phyloP scores from a whole-genome alignment of 2,888 invertebrate genomes.

The Nudaria mundana region DNA sequence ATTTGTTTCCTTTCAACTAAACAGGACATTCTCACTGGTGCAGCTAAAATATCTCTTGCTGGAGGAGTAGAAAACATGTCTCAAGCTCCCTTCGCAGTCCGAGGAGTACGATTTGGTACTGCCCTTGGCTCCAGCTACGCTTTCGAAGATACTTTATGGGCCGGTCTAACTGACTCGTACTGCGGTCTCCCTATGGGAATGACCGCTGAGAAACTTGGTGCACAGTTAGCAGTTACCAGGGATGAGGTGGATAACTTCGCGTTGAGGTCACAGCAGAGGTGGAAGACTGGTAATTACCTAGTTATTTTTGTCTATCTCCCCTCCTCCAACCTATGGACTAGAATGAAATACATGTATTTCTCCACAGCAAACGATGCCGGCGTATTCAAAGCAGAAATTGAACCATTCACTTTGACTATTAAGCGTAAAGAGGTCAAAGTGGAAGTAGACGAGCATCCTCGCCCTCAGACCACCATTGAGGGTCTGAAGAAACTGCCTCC shows the following conservation, averaged over 20 bases:
- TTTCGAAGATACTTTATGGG: slow-evolving; percentile 95
- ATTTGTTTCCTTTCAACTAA: too few species aligned
- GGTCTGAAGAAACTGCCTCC: slow-evolving; percentile 91
- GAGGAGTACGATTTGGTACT: slow-evolving; percentile 94
- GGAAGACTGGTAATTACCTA: slow-evolving; percentile 87
- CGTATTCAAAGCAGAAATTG: slow-evolving; percentile 93
- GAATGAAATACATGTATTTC: too few species aligned
- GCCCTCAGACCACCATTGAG: slow-evolving; percentile 93
- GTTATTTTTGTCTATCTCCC: neutral
- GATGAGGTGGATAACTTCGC: slow-evolving; percentile 94
- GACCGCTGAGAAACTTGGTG: slow-evolving; percentile 96
- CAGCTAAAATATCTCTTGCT: slow-evolving; percentile 91
- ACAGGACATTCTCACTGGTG: slow-evolving; percentile 94
- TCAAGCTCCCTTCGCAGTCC: slow-evolving; percentile 91
- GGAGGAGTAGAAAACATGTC: slow-evolving; percentile 99
- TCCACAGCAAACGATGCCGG: slow-evolving; percentile 91
- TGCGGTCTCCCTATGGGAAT: slow-evolving; percentile 97
- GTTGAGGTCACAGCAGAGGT: slow-evolving; percentile 90
- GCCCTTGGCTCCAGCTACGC: slow-evolving; percentile 87
- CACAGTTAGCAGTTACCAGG: slow-evolving; percentile 88
- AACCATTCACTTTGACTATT: slow-evolving; percentile 90
- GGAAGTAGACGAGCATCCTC: slow-evolving; percentile 95
- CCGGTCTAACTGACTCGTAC: slow-evolving; percentile 90
- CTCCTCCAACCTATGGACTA: too few species aligned
- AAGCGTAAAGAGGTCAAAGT: slow-evolving; percentile 91